Evolutionary conservation across 37 sponge, comb jelly and placozoan genomes (phyloP).

Genomic region (Mnemiopsis leidyi): DNA sequence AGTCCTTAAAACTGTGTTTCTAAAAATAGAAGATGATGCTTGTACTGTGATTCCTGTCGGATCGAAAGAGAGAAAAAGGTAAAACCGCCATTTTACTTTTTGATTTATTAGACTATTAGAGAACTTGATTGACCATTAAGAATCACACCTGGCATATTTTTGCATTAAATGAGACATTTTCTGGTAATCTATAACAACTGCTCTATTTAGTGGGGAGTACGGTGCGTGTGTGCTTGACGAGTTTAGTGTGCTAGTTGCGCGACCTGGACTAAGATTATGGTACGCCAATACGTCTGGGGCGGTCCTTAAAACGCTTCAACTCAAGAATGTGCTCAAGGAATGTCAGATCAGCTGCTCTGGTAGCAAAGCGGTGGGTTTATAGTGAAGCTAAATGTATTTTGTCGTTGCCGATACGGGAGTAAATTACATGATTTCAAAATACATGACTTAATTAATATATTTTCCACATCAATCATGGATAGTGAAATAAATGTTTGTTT

Average conservation of each 20-base stretch:
- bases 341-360: too few species aligned
- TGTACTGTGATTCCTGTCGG: background rate
- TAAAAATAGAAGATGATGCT: background rate
- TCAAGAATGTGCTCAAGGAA: background rate
- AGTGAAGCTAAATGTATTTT: too few species aligned
- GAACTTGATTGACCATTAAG: background rate
- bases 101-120: background rate
- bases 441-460: too few species aligned
- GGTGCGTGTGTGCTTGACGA: constrained; percentile 40
- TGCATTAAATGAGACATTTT: too few species aligned
- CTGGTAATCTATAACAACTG: background rate
- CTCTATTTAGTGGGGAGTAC: constrained; percentile 10
- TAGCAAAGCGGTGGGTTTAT: too few species aligned
- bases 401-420: too few species aligned
- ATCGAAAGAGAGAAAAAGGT: background rate
- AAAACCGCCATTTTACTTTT: background rate
- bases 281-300: constrained; percentile 1
- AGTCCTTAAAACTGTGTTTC: background rate
- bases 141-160: too few species aligned
- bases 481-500: too few species aligned
- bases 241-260: constrained; percentile 5
- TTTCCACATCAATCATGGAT: background rate
- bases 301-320: constrained; percentile 38
- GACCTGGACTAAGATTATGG: constrained; percentile 53
- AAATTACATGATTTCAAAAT: too few species aligned